phyloP scores from a whole-genome alignment of 2,888 invertebrate genomes.

The Argyresthia goedartella region DNA sequence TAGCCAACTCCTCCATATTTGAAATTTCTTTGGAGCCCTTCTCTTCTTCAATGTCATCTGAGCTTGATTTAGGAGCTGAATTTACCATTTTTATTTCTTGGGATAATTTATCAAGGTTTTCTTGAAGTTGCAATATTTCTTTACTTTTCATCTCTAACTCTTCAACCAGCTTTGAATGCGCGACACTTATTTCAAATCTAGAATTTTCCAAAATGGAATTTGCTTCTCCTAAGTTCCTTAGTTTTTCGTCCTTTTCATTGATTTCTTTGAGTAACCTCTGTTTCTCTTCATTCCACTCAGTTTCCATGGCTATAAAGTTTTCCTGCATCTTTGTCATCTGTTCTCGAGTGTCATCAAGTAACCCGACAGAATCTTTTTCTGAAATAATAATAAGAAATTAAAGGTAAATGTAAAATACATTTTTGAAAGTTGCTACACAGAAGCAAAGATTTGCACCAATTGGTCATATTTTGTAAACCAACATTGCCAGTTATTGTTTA shows the following conservation, averaged over 20 bases:
- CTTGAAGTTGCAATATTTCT: conserved; percentile 44
- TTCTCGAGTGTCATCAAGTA: conserved; percentile 83
- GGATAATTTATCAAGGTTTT: conserved; percentile 31
- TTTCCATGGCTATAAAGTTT: conserved; percentile 79
- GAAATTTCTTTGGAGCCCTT: conserved; percentile 66
- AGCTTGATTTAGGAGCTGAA: conserved; percentile 23
- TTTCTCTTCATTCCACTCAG: conserved; percentile 78
- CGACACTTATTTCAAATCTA: conserved; percentile 61
- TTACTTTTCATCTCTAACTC: conserved; percentile 62
- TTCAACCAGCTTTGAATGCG: conserved; percentile 65
- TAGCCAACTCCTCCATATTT: conserved; percentile 50
- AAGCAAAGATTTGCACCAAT: no score
- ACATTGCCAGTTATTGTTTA: no score
- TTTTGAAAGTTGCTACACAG: not conserved
- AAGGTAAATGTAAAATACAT: not conserved
- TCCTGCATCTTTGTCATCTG: conserved; percentile 87
- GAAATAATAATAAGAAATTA: conserved; percentile 9
- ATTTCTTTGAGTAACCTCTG: conserved; percentile 65
- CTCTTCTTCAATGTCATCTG: conserved; percentile 65
- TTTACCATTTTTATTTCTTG: conserved; percentile 9
- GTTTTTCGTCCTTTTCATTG: conserved; percentile 67
- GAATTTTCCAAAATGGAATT: conserved; percentile 62
- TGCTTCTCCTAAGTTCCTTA: conserved; percentile 67
- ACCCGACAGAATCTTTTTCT: conserved; percentile 78
- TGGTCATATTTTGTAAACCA: no score